phyloP scores from a whole-genome alignment of 2,113 vertebrate genomes.

The Eidolon helvum region DNA sequence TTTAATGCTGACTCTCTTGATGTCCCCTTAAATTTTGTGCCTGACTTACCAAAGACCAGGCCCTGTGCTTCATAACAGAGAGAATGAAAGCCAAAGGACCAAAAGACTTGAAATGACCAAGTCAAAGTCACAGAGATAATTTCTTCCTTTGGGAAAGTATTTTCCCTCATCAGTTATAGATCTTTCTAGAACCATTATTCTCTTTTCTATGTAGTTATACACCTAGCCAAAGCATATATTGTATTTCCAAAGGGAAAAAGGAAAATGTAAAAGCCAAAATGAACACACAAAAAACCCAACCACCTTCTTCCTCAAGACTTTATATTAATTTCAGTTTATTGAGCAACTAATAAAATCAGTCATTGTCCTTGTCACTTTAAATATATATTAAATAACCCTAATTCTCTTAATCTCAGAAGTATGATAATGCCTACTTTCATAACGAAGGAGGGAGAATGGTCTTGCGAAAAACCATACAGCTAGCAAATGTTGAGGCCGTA shows the following conservation, averaged over 20 bases:
- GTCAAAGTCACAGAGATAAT: not conserved
- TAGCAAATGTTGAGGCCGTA: not conserved
- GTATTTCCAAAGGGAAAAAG: not conserved
- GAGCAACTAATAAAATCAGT: not conserved
- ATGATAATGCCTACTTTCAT: not conserved
- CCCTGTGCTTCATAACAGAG: not conserved
- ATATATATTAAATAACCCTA: not conserved
- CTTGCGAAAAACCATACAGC: not conserved
- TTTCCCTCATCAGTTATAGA: not conserved
- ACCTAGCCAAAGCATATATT: not conserved
- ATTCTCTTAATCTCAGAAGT: not conserved
- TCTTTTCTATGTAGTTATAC: not conserved
- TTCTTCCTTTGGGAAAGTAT: not conserved
- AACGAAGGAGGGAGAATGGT: not conserved
- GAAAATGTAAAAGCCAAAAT: not conserved
- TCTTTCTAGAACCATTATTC: not conserved
- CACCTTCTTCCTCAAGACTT: not conserved
- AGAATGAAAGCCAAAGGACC: not conserved
- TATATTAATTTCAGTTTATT: not conserved
- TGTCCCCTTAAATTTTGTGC: not conserved
- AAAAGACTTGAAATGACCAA: fast-evolving
- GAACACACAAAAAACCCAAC: not conserved
- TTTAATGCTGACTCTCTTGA: not conserved
- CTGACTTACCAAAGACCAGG: not conserved
- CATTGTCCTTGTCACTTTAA: not conserved